Conservation (phyloP, 2,888 invertebrate species). For the Drosophila borealis region DNA sequence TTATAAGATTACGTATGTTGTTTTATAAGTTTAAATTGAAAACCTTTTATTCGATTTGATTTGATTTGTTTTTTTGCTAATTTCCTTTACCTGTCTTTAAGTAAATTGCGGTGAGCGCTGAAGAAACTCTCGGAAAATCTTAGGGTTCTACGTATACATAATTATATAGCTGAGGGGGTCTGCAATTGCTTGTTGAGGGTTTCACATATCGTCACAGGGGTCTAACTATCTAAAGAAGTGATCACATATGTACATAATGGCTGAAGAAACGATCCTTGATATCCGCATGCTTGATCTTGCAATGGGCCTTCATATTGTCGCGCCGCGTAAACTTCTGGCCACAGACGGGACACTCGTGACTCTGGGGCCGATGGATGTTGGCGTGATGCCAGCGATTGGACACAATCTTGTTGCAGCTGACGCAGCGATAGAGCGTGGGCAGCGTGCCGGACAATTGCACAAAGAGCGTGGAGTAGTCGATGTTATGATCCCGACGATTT, state of each 20-base stretch:
- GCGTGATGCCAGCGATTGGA: constrained; percentile 88
- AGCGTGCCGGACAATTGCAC: constrained; percentile 85
- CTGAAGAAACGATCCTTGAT: constrained; percentile 85
- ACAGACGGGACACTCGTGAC: constrained; percentile 87
- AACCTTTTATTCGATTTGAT: constrained; percentile 47
- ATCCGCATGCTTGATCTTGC: constrained; percentile 87
- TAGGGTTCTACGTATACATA: constrained; percentile 42
- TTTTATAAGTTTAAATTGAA: constrained; percentile 33
- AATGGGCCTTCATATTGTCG: constrained; percentile 88
- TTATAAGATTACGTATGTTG: constrained; percentile 39
- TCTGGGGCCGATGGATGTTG: constrained; percentile 87
- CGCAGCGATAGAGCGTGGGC: constrained; percentile 86
- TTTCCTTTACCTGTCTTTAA: constrained; percentile 26
- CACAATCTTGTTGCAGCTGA: constrained; percentile 87
- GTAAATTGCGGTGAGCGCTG: constrained; percentile 35
- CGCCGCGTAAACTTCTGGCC: constrained; percentile 87
- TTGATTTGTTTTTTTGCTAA: constrained; percentile 32
- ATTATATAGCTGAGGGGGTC: constrained; percentile 29
- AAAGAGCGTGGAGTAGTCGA: constrained; percentile 85
- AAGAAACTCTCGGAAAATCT: constrained; percentile 51
- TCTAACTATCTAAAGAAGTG: constrained; percentile 82
- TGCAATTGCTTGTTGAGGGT: constrained; percentile 2
- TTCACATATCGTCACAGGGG: constrained; percentile 7
- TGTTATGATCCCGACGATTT: constrained; percentile 85
- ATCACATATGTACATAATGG: constrained; percentile 86